Conservation (phyloP, 2,113 vertebrate species). For the Malurus alboscapulatus region DNA sequence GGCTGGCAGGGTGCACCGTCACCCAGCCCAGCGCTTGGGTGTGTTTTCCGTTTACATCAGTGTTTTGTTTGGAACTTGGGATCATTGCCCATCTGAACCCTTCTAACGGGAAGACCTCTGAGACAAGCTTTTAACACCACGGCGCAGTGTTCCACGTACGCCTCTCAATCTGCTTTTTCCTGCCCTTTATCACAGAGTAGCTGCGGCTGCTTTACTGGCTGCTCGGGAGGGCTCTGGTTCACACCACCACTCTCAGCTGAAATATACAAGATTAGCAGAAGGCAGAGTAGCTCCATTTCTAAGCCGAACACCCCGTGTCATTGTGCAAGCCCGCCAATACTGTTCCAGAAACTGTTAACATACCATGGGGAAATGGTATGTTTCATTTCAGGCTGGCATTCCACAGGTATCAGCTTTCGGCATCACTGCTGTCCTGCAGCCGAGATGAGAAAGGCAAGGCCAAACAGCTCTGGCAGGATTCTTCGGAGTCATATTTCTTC, state of each 20-base stretch:
- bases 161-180: background rate
- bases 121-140: too few relatives aligned
- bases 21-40: background rate
- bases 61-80: background rate
- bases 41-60: background rate
- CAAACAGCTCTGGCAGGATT: background rate
- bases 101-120: background rate
- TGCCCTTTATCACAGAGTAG: too few relatives aligned
- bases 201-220: background rate
- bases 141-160: rapidly evolving
- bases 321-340: rapidly evolving
- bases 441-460: background rate
- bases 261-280: background rate
- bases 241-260: background rate
- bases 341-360: background rate
- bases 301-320: background rate
- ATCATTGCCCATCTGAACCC: background rate
- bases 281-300: background rate
- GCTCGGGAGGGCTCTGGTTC: too few relatives aligned
- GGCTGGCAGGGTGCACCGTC: background rate
- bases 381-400: background rate
- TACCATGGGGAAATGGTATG: too few relatives aligned
- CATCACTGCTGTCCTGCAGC: background rate
- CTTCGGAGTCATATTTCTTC: background rate
- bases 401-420: background rate